Base-by-base conservation (phyloP, 2,797 vertebrate genomes). In the Psittacula echo region DNA sequence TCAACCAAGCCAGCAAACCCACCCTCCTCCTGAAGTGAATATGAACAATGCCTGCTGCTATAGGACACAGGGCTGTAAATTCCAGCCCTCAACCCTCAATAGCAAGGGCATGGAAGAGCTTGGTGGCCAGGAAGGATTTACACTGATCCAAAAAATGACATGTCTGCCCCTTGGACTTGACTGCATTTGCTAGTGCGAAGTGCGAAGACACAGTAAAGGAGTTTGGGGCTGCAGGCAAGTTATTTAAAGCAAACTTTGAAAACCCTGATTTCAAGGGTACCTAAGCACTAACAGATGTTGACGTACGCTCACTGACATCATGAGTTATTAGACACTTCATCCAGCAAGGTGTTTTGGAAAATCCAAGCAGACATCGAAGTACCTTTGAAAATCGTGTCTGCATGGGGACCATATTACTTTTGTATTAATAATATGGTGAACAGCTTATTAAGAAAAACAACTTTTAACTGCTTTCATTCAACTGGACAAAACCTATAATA, bases 281-380 rank as follows among this genome's bases (percentile, higher is more conserved):
- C 58, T 94, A 93, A 94, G 70, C 68, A 68, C 32, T 93, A 91
- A 71, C 70, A 95, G 82, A 86, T 81, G 87, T 79, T 94, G 85
- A 64, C 72, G 66, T 89, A n/a, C 23, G 72, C 85, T 84, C 79
- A 30, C 44, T 95, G 85, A 87, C 58, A 87, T 65, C 68, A 45
- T 11, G 24, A 94, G 64, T 72, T 73, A 92, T 79, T 85, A 89
- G 84, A 74, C 72, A 77, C 68, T 91, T 93, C 81, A 94, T 89
- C 44, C 65, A 67, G 41, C 29, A 51, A 80, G 60, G 64, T 91
- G 87, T 87, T 89, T 71, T 67, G 68, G 65, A 91, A 95, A 92
- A 83, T 42, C 27, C 61, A 85, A 74, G 65, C 48, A 95, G 73
- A 77, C 23, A 19, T 74, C 9, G 27, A 71, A 85, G 37, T 16